Base-by-base conservation (phyloP, 2,113 vertebrate genomes). In the Notiomystis cincta region DNA sequence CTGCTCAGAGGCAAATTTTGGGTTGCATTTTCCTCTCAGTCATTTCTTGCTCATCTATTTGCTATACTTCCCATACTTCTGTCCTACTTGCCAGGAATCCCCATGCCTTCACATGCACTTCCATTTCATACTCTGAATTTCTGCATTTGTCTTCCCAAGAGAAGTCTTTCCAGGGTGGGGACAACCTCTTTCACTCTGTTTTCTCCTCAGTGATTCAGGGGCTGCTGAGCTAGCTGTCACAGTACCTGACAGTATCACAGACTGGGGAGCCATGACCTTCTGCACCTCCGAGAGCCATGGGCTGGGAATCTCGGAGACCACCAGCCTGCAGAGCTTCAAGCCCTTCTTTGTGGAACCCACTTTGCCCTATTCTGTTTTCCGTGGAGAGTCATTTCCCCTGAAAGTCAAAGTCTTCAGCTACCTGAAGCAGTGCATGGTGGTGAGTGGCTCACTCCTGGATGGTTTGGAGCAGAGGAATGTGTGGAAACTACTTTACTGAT, bases 311-410 rank as follows among this genome's bases (percentile, higher is more conserved):
- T 98, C 99, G 80, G 98, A 98, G 21, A 94, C 97, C 9, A 17
- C 93, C 67, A 89, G 97, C n/a, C 89, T 99, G 58, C 95, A 3
- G 2, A 98, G 97, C 94, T 99, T 99, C 97, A 98, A 99, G 96
- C 99, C 98, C 6, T 99, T 99, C 97, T 99, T 99, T 2, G 94
- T 99, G 48, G 98, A 99, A 67, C 98, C 98, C 78, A 98, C 92
- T 7, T 85, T 99, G 91, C 99, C 99, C 23, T 99, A 99, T 92
- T 99, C 99, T 82, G 98, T 99, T 95, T 95, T 99, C 85, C 96
- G 97, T 1, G 99, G 99, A 85, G 99, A 99, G 88, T 86, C 87
- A 51, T 99, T 99, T 97, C 97, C 97, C 11, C 97, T 99, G 79
- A 99, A 98, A 88, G 98, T 98, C 58, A 99, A 98, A 3, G 94